Evolutionary conservation across 1,140 invertebrate species (phyloP).

Genomic region (Trachymyrmex septentrionalis): DNA sequence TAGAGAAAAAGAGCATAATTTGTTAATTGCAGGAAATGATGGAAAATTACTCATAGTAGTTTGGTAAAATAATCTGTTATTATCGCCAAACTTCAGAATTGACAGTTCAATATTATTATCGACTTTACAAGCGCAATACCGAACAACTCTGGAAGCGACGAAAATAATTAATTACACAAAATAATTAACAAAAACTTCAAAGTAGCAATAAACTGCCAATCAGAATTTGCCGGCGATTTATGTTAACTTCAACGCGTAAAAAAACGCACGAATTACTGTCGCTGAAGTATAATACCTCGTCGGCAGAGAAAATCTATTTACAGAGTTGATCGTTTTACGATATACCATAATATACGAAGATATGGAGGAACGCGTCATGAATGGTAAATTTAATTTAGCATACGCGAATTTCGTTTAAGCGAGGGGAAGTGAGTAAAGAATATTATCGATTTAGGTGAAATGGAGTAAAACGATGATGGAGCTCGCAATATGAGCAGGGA

Average conservation of each 20-base stretch:
- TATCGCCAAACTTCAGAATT: not conserved
- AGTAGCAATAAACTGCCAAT: not conserved
- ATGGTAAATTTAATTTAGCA: conserved; percentile 38
- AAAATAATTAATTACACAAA: too few relatives aligned
- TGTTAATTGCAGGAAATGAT: not conserved
- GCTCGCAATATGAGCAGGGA: conserved; percentile 13
- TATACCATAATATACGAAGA: not conserved
- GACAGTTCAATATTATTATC: not conserved
- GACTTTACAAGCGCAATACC: too few relatives aligned
- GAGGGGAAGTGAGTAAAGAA: too few relatives aligned
- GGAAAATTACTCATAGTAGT: not conserved
- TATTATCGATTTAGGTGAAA: conserved; percentile 25
- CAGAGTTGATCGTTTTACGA: not conserved
- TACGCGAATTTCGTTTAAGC: not conserved
- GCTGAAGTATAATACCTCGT: conserved; percentile 5
- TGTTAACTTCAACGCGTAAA: not conserved
- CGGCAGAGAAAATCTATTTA: conserved; percentile 8
- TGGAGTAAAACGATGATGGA: not conserved
- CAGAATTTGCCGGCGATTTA: not conserved
- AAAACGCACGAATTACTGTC: not conserved
- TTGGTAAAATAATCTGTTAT: not conserved
- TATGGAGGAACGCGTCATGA: not conserved
- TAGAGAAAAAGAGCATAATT: not conserved
- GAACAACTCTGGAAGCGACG: too few relatives aligned
- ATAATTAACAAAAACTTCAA: too few relatives aligned